Base-by-base conservation (phyloP, 2,888 invertebrate genomes). In the Luperina testacea region DNA sequence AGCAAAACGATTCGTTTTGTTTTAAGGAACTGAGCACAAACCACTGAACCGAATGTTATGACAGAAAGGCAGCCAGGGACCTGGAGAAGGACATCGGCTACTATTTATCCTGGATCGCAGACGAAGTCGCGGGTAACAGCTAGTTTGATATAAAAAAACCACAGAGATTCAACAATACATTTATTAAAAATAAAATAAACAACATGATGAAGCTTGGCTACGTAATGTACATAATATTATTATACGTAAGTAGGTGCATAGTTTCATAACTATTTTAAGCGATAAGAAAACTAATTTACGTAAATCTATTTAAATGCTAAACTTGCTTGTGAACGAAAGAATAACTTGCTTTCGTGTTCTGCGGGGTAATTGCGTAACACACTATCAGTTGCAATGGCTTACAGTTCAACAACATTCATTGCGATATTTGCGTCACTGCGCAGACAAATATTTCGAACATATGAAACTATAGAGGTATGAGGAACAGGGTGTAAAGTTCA, bases 141-240 rank as follows among this genome's bases (percentile, higher is more conserved):
- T 24, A 24, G 5, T 64, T 4, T 24, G 5, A 24, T 38, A 38
- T 11, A 64, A 64, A 61, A 61, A 38, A 61, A 42, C 17, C n/a
- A 38, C 13, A 1, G 61, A n/a, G 17, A 71, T 71, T 71, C 71
- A 71, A 71, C 51, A 76, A 67, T 24, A 63, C 11, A 74, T 79
- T 75, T 80, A 77, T 77, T 86, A 7, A 61, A 27, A 6, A 61
- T 64, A 59, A 64, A 75, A 53, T 15, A 38, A 45, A 45, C 53
- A 51, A 71, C 63, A 80, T 80, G 45, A 77, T 64, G 51, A 72
- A 85, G 51, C 45, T 69, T 73, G 78, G 38, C 70, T 77, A 77
- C 53, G 2, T 57, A 59, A 70, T 32, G n/a, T 65, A 80, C 15
- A 17, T 68, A 75, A 72, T 48, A 68, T 20, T 20, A 51, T 63